Conservation (phyloP, 2,113 vertebrate genomes). For the Cyrtonyx montezumae region DNA sequence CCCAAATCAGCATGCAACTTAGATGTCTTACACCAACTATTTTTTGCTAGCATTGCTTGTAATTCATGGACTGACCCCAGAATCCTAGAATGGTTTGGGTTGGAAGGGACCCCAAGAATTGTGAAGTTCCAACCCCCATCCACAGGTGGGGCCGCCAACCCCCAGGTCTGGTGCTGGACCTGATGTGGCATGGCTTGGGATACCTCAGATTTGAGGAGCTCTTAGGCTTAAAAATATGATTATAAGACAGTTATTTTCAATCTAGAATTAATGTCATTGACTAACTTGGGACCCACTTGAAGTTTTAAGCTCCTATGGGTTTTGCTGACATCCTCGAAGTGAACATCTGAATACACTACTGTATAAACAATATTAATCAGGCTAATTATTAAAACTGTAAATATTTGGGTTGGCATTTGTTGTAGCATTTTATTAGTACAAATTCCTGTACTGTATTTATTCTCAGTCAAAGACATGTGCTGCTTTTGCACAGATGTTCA, state of each 20-base stretch:
- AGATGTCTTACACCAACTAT: background rate
- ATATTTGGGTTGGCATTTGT: constrained; percentile 21
- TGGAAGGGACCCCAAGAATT: no score
- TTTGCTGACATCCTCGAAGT: constrained; percentile 5
- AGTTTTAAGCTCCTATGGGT: constrained; percentile 14
- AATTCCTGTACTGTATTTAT: background rate
- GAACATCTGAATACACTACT: constrained; percentile 13
- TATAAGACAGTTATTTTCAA: background rate
- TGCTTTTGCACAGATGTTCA: constrained; percentile 32
- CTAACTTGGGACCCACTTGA: constrained; percentile 40
- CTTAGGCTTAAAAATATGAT: background rate
- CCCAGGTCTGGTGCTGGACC: no score
- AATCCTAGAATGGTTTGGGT: no score
- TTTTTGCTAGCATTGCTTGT: background rate
- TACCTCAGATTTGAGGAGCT: background rate
- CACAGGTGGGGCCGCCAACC: no score
- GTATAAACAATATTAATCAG: constrained; percentile 23
- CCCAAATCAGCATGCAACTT: background rate
- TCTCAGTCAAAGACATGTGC: background rate
- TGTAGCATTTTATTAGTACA: background rate
- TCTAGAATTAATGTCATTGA: background rate
- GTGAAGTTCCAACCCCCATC: no score
- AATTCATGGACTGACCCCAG: background rate
- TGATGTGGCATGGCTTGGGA: background rate
- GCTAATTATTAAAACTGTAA: constrained; percentile 16